These are phyloP conservation scores for Takifugu ocellatus DNA, from an alignment of 2,797 vertebrate species.

Conservation along the genomic window DNA sequence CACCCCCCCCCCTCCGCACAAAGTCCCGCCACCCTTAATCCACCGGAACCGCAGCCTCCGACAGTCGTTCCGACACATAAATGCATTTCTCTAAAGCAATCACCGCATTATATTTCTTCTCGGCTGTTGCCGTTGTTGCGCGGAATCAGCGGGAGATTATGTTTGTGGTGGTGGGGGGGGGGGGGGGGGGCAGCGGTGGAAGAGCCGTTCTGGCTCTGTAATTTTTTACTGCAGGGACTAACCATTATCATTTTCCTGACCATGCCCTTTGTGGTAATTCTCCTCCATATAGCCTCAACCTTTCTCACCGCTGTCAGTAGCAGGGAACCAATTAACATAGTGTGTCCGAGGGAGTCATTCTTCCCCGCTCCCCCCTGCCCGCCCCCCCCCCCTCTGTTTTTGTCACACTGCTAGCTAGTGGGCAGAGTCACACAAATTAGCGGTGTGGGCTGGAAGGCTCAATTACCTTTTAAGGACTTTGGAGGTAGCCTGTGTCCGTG, in stretches of 20 bases:
- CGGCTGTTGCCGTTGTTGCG: conserved; percentile 42
- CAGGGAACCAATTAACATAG: conserved; percentile 78
- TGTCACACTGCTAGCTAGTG: conserved; percentile 65
- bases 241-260: conserved; percentile 63
- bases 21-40: conserved; percentile 29
- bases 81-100: conserved; percentile 22
- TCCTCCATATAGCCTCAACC: conserved; percentile 58
- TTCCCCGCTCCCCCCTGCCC: conserved; percentile 40
- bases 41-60: conserved; percentile 22
- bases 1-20: conserved; percentile 29
- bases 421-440: conserved; percentile 75
- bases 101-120: conserved; percentile 33
- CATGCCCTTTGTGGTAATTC: conserved; percentile 66
- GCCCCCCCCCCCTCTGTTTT: conserved; percentile 58
- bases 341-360: conserved; percentile 71
- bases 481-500: conserved; percentile 62
- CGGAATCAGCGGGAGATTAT: conserved; percentile 50
- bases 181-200: too few relatives aligned
- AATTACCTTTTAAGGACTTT: conserved; percentile 77
- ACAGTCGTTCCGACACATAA: conserved; percentile 10
- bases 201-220: conserved; percentile 18
- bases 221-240: conserved; percentile 43
- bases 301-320: conserved; percentile 70
- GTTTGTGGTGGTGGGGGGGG: conserved; percentile 37
- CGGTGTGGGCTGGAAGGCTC: conserved; percentile 73